These are phyloP conservation scores for Hyles vespertilio DNA, from an alignment of 1,140 invertebrate species.

Conservation along the genomic window DNA sequence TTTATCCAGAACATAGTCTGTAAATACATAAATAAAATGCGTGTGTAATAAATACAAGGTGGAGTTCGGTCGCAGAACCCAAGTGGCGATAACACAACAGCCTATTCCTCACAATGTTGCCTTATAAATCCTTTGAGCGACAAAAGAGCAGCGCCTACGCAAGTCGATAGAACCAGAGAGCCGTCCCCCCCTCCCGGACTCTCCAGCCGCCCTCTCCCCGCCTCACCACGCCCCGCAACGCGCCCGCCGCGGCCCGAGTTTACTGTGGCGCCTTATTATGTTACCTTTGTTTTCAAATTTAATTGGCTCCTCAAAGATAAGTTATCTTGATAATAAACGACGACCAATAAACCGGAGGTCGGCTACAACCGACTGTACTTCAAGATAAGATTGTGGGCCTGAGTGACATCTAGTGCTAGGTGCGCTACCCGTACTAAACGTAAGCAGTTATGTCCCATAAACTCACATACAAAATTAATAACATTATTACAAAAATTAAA, in stretches of 20 bases:
- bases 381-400: conserved; percentile 56
- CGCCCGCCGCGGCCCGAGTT: conserved; percentile 20
- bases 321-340: conserved; percentile 74
- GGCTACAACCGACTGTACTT: conserved; percentile 54
- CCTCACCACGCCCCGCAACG: conserved; percentile 10
- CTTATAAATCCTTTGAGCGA: conserved; percentile 52
- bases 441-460: no score
- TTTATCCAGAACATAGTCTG: no score
- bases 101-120: conserved; percentile 36
- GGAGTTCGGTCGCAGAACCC: background rate
- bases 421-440: no score
- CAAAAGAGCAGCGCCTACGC: conserved; percentile 65
- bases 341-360: conserved; percentile 68
- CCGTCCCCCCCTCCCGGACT: no score
- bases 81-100: conserved; percentile 27
- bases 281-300: conserved; percentile 76
- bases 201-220: conserved; percentile 36
- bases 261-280: conserved; percentile 71
- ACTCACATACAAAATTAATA: no score
- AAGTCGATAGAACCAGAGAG: conserved; percentile 9
- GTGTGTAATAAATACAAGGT: conserved; percentile 3
- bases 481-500: no score
- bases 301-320: conserved; percentile 72
- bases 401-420: conserved; percentile 40
- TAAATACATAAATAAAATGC: background rate